Conservation (phyloP, 2,113 vertebrate genomes). For the Saccopteryx bilineata region DNA sequence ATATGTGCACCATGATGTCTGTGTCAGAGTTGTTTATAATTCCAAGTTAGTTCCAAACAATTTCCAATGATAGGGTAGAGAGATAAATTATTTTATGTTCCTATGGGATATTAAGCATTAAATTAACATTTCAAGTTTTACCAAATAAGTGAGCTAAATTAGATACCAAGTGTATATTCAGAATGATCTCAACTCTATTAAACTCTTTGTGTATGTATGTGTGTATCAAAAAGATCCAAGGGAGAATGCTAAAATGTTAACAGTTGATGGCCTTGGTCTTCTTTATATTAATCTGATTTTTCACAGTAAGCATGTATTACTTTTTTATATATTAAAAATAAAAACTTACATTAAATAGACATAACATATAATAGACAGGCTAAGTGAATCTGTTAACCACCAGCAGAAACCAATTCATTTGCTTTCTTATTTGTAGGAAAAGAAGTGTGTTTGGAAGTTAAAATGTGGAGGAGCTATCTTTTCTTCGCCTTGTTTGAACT, state of each 20-base stretch:
- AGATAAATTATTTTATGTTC: constrained; percentile 50
- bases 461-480: constrained; percentile 93
- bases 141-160: constrained; percentile 30
- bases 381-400: constrained; percentile 19
- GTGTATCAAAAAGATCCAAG: background rate
- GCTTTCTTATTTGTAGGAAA: constrained; percentile 86
- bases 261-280: background rate
- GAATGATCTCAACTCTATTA: constrained; percentile 41
- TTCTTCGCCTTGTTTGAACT: constrained; percentile 93
- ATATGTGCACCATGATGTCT: background rate
- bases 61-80: background rate
- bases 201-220: background rate
- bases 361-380: background rate
- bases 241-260: constrained; percentile 32
- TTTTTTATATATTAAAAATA: constrained; percentile 44
- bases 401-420: constrained; percentile 3
- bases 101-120: background rate
- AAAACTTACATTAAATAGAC: background rate
- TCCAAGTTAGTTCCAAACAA: background rate
- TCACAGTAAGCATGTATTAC: background rate
- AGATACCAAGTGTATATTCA: constrained; percentile 36
- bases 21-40: constrained; percentile 19
- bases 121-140: constrained; percentile 52
- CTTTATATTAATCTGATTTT: background rate
- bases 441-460: constrained; percentile 92